A percentile compares a stretch with the other conserved stretches of the same genome.
phyloP scores from a whole-genome alignment of 2,888 invertebrate genomes.

The Amphipoea oculea region DNA sequence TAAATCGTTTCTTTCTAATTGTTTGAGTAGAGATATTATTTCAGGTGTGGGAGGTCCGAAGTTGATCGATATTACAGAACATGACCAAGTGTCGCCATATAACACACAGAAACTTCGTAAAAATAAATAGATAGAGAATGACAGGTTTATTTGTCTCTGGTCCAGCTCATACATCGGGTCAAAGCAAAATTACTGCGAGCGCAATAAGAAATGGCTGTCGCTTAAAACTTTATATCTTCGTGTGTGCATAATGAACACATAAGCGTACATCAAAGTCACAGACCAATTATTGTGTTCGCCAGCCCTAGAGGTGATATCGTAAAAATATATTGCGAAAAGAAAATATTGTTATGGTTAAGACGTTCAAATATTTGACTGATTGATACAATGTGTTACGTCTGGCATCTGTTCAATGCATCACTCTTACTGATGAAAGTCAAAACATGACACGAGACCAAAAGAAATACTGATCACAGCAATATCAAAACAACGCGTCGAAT shows the following conservation, averaged over 20 bases:
- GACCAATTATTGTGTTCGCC: conserved; percentile 75
- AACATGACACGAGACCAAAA: conserved; percentile 71
- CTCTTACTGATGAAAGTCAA: conserved; percentile 84
- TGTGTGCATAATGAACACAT: conserved; percentile 80
- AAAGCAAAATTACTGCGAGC: conserved; percentile 72
- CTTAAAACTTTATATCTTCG: conserved; percentile 82
- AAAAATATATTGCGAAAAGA: conserved; percentile 81
- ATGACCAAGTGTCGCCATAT: conserved; percentile 42
- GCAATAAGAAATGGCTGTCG: conserved; percentile 75
- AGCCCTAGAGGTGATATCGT: conserved; percentile 77
- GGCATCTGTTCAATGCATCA: conserved; percentile 80
- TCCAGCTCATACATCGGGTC: conserved; percentile 72
- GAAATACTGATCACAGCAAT: conserved; percentile 60
- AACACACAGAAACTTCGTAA: conserved; percentile 53
- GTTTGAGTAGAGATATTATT: conserved; percentile 56
- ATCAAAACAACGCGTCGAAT: conserved; percentile 50
- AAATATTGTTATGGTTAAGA: conserved; percentile 81
- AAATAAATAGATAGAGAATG: conserved; percentile 67
- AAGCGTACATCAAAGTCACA: conserved; percentile 78
- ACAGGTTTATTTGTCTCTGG: conserved; percentile 73
- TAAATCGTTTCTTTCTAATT: conserved; percentile 68
- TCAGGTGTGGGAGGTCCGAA: conserved; percentile 63
- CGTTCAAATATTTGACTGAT: conserved; percentile 80
- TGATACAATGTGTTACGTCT: conserved; percentile 81
- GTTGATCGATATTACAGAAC: conserved; percentile 50